These are phyloP conservation scores for Phalacrocorax carbo DNA, from an alignment of 2,113 vertebrate species.

Conservation along the genomic window DNA sequence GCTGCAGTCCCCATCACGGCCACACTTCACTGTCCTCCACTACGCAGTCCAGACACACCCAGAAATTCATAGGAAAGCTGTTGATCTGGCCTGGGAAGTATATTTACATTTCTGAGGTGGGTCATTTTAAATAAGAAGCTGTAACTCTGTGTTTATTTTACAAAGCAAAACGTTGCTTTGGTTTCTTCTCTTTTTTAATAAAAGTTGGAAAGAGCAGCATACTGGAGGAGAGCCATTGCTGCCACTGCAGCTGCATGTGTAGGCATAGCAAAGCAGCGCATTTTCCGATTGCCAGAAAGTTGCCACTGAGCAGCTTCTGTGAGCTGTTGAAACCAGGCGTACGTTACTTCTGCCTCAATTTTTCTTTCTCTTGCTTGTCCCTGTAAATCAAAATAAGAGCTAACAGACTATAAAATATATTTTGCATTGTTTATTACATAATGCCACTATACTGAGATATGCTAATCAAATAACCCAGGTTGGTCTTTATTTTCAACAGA, in stretches of 20 bases:
- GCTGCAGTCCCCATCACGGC: not conserved
- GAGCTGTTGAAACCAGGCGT: not conserved
- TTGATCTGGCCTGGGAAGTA: not conserved
- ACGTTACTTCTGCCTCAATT: not conserved
- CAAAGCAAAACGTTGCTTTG: not conserved
- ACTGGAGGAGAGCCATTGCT: not conserved
- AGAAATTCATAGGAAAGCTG: not conserved
- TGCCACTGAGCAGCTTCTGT: not conserved
- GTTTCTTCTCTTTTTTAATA: not conserved
- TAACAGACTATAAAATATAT: not conserved
- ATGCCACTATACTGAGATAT: not conserved
- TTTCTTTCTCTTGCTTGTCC: not conserved
- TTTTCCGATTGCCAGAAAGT: not conserved
- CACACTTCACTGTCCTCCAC: not conserved
- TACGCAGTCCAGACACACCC: accelerated
- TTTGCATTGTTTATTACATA: not conserved
- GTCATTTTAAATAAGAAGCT: not conserved
- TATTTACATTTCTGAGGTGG: not conserved
- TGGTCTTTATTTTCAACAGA: not conserved
- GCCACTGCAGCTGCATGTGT: not conserved
- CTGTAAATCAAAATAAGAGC: not conserved
- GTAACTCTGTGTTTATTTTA: not conserved
- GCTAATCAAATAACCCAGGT: not conserved
- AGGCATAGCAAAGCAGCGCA: not conserved
- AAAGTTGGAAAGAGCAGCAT: not conserved